Percentiles rank a stretch among this genome's conserved stretches.
phyloP scores from a whole-genome alignment of 2,113 vertebrate species.

The Lichenostomus cassidix region DNA sequence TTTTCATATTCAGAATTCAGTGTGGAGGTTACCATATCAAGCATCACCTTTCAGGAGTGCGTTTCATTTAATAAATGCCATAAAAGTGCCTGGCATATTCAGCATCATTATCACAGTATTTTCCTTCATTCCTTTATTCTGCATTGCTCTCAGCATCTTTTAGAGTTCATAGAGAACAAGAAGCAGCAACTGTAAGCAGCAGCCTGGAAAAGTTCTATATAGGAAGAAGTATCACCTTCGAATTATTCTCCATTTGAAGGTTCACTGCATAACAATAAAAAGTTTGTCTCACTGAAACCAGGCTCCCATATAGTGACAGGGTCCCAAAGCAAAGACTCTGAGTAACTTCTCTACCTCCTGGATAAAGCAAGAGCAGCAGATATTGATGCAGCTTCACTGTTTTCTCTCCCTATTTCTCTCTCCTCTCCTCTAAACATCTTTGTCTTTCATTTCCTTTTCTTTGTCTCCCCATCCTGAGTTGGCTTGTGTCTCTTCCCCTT shows the following conservation, averaged over 20 bases:
- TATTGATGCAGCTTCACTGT: rapidly evolving
- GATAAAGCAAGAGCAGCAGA: neutral
- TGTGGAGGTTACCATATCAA: neutral
- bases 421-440: neutral
- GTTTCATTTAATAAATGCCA: neutral
- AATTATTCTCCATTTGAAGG: neutral
- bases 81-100: neutral
- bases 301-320: neutral
- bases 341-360: neutral
- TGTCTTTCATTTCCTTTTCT: neutral
- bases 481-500: neutral
- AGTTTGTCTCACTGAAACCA: neutral
- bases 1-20: neutral
- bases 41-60: neutral
- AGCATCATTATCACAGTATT: neutral
- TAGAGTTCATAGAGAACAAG: neutral
- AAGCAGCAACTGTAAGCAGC: neutral
- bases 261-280: neutral
- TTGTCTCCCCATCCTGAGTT: neutral
- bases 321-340: neutral
- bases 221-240: neutral
- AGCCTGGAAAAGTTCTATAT: neutral
- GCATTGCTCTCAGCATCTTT: neutral
- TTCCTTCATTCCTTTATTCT: neutral
- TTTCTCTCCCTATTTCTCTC: neutral